Conservation (phyloP, 37 sponge, comb jelly and placozoan genomes). For the Petrosia ficiformis region DNA sequence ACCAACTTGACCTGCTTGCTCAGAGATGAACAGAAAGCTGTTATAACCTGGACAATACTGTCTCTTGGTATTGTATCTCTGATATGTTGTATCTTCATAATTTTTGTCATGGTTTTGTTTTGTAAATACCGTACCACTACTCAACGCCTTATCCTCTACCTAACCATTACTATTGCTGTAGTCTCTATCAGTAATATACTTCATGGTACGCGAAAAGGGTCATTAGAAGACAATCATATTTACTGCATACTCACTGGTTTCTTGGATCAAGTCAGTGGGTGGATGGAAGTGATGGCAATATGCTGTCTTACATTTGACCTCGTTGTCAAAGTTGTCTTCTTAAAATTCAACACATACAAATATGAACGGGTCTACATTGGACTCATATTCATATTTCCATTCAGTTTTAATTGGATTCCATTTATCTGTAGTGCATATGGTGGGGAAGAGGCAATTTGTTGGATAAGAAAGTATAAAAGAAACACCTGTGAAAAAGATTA, state of each 20-base stretch:
- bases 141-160: slow-evolving; percentile 45
- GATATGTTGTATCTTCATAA: slow-evolving; percentile 10
- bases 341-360: not conserved
- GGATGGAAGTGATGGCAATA: slow-evolving; percentile 35
- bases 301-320: slow-evolving; percentile 46
- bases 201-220: slow-evolving; percentile 11
- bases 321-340: slow-evolving; percentile 23
- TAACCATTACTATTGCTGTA: slow-evolving; percentile 14
- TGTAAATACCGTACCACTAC: not conserved
- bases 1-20: too few relatives aligned
- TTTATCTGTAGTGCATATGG: slow-evolving; percentile 60
- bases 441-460: slow-evolving; percentile 62
- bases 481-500: not conserved
- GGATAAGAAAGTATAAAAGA: slow-evolving; percentile 33
- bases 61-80: slow-evolving; percentile 2
- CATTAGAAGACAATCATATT: not conserved
- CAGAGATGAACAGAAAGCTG: not conserved
- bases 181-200: not conserved
- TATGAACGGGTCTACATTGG: slow-evolving; percentile 34
- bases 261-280: slow-evolving; percentile 28
- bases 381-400: slow-evolving; percentile 32
- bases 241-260: slow-evolving; percentile 37
- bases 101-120: slow-evolving; percentile 16
- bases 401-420: slow-evolving; percentile 59
- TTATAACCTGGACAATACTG: not conserved